phyloP scores from a whole-genome alignment of 2,113 vertebrate species.

The Nyctibius bracteatus region DNA sequence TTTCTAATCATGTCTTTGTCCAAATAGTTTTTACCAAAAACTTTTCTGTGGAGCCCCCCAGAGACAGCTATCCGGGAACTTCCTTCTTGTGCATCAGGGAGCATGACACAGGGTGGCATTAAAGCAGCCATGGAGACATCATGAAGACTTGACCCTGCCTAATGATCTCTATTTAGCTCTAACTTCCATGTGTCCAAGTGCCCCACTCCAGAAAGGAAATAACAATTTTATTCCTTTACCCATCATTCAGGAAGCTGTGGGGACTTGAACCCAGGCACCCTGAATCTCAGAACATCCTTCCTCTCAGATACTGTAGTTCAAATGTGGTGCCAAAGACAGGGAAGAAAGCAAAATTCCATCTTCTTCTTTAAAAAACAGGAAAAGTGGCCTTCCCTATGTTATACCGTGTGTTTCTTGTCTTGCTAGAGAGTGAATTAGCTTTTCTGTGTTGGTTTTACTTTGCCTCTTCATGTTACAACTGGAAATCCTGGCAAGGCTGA shows the following conservation, averaged over 20 bases:
- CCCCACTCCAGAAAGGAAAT: neutral
- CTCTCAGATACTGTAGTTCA: neutral
- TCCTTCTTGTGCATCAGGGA: neutral
- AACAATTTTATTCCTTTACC: neutral
- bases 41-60: rapidly evolving
- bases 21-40: neutral
- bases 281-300: constrained; percentile 16
- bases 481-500: neutral
- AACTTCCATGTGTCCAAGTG: neutral
- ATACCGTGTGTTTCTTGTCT: neutral
- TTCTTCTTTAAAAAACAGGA: constrained; percentile 8
- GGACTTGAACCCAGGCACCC: neutral
- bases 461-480: neutral
- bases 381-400: neutral
- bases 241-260: neutral
- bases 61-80: neutral
- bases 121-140: neutral
- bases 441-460: neutral
- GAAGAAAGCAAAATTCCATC: neutral
- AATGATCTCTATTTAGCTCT: neutral
- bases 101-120: neutral
- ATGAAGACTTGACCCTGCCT: neutral
- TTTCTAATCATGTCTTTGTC: neutral
- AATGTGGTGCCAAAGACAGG: neutral
- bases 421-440: neutral